Percentiles rank a stretch among this genome's conserved stretches.
Conservation (phyloP, 2,888 invertebrate species). For the Synanthedon andrenaeformis region DNA sequence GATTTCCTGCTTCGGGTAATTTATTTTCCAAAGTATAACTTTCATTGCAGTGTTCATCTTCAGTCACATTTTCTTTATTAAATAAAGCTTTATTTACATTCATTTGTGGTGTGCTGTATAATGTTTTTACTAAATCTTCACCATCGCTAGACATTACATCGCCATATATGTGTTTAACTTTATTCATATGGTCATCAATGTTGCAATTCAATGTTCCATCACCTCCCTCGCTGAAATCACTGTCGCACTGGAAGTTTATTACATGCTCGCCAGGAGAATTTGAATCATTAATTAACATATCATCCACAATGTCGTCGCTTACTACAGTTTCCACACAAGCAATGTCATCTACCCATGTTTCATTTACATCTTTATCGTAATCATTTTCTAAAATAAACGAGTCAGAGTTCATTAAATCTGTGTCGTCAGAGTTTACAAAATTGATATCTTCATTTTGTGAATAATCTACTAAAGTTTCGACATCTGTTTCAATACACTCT, state of each 20-base stretch:
- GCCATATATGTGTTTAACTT: constrained; percentile 40
- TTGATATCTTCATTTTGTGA: constrained; percentile 10
- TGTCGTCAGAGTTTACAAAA: constrained; percentile 18
- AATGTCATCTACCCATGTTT: constrained; percentile 57
- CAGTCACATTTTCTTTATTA: constrained; percentile 6
- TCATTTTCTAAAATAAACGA: constrained; percentile 18
- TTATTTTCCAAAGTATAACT: constrained; percentile 6
- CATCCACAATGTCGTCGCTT: constrained; percentile 52
- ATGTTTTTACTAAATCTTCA: constrained; percentile 40
- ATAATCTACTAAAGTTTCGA: constrained; percentile 9
- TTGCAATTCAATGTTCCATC: constrained; percentile 15
- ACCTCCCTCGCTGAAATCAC: constrained; percentile 15
- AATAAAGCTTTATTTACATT: constrained; percentile 43
- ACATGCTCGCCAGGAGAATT: constrained; percentile 23
- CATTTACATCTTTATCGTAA: constrained; percentile 28
- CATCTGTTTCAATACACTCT: constrained; percentile 9
- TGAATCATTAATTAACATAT: constrained; percentile 34
- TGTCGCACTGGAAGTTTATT: constrained; percentile 15
- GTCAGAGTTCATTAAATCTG: constrained; percentile 8
- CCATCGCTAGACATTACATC: constrained; percentile 38
- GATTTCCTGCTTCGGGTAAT: not conserved
- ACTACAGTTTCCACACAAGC: constrained; percentile 60
- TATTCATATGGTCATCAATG: constrained; percentile 28
- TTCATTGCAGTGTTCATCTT: constrained; percentile 8
- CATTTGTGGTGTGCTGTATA: constrained; percentile 50